Conservation (phyloP, 2,888 invertebrate genomes). For the Salticus scenicus region DNA sequence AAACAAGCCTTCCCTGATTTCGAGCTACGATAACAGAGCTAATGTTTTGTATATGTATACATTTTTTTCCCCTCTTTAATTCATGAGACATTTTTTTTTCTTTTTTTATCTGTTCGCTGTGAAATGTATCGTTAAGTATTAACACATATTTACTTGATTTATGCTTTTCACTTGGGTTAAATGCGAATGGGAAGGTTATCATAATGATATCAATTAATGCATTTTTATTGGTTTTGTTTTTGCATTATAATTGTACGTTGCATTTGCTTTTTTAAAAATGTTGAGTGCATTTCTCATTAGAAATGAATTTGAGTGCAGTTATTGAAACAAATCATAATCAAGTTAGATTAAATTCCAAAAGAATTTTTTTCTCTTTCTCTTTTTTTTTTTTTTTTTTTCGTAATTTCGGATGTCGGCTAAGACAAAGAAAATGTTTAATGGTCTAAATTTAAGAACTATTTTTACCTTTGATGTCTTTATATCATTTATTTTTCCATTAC, state of each 20-base stretch:
- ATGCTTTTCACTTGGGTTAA: slow-evolving; percentile 1
- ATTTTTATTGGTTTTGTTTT: slow-evolving; percentile 3
- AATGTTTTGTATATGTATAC: slow-evolving; percentile 48
- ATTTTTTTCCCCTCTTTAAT: slow-evolving; percentile 13
- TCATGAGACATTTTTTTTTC: background rate
- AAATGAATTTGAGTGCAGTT: background rate
- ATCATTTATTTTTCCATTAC: too few species aligned
- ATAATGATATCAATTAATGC: slow-evolving; percentile 10
- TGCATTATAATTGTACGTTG: background rate
- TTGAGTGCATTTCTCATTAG: background rate
- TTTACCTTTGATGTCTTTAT: too few species aligned
- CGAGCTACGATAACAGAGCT: slow-evolving; percentile 47
- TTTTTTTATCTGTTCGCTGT: background rate
- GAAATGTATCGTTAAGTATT: slow-evolving; percentile 17
- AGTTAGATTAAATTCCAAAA: too few species aligned
- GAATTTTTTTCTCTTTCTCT: too few species aligned
- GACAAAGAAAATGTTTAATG: too few species aligned
- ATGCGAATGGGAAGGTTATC: background rate
- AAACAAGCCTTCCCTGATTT: slow-evolving; percentile 52
- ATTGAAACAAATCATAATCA: too few species aligned
- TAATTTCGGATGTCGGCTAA: too few species aligned
- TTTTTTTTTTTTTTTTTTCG: too few species aligned
- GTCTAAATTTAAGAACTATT: too few species aligned
- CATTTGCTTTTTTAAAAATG: background rate
- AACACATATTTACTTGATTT: slow-evolving; percentile 14